Conservation (phyloP, 2,888 invertebrate genomes). For the Muschampia staudingeri region DNA sequence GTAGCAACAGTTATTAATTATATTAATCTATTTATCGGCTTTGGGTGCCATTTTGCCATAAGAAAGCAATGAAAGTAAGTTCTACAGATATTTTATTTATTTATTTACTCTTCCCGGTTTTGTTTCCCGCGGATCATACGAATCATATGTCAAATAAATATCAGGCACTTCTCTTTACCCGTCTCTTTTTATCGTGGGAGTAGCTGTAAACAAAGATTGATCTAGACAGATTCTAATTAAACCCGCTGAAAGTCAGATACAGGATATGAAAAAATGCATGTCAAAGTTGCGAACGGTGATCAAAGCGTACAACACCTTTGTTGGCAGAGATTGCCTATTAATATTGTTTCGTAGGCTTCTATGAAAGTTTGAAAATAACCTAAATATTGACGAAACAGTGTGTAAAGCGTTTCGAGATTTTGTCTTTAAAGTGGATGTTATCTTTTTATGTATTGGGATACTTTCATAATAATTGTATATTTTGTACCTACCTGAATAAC, state of each 20-base stretch:
- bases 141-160: too few relatives aligned
- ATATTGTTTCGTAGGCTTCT: constrained; percentile 11
- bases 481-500: too few relatives aligned
- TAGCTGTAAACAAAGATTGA: not conserved
- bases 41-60: too few relatives aligned
- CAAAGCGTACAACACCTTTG: constrained; percentile 36
- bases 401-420: not conserved
- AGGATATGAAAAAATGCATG: constrained; percentile 8
- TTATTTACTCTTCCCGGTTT: too few relatives aligned
- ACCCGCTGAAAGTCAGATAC: not conserved
- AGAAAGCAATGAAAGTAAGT: too few relatives aligned
- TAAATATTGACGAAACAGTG: not conserved
- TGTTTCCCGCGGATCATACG: too few relatives aligned
- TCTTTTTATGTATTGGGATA: too few relatives aligned
- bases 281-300: constrained; percentile 4
- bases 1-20: too few relatives aligned
- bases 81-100: too few relatives aligned
- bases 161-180: not conserved
- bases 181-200: not conserved
- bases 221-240: constrained; percentile 7
- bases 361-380: not conserved
- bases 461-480: too few relatives aligned
- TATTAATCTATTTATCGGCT: too few relatives aligned
- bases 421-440: too few relatives aligned
- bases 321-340: constrained; percentile 30